These are phyloP conservation scores for Antedon mediterranea DNA, from an alignment of 53 echinoderm and acorn worm genomes.

Conservation along the genomic window DNA sequence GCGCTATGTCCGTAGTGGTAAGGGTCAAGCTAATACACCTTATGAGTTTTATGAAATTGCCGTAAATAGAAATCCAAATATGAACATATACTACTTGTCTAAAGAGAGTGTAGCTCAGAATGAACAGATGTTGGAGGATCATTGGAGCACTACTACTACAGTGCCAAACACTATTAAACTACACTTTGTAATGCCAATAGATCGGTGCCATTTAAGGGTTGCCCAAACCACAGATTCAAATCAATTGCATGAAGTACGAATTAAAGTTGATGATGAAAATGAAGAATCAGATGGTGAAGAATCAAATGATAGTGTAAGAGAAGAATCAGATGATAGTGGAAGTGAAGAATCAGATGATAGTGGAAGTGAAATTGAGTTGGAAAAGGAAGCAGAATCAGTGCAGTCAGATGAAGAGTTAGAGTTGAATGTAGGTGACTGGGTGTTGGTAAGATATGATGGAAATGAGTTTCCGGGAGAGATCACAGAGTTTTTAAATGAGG, in stretches of 20 bases:
- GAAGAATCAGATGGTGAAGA: neutral
- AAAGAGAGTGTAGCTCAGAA: neutral
- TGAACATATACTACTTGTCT: neutral
- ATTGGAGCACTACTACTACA: neutral
- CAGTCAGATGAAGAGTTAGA: neutral
- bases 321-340: neutral
- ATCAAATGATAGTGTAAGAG: no score
- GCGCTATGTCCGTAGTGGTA: neutral
- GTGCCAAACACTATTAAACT: neutral
- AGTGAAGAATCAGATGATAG: neutral
- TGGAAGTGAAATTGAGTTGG: no score
- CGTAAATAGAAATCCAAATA: neutral
- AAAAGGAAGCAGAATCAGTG: no score
- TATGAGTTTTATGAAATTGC: neutral
- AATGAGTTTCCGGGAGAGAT: constrained; percentile 13
- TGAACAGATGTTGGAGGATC: neutral
- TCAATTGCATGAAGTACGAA: neutral
- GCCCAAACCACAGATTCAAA: neutral
- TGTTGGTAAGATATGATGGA: constrained; percentile 12
- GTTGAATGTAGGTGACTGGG: constrained; percentile 12
- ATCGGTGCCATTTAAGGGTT: neutral
- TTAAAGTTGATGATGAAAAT: neutral
- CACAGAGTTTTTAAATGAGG: constrained; percentile 4
- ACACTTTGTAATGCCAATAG: neutral
- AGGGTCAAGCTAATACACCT: neutral